Percentiles rank a stretch among this genome's conserved stretches.
These are phyloP conservation scores for Mionectes olivaceus DNA, from an alignment of 2,797 vertebrate species.

Conservation along the genomic window DNA sequence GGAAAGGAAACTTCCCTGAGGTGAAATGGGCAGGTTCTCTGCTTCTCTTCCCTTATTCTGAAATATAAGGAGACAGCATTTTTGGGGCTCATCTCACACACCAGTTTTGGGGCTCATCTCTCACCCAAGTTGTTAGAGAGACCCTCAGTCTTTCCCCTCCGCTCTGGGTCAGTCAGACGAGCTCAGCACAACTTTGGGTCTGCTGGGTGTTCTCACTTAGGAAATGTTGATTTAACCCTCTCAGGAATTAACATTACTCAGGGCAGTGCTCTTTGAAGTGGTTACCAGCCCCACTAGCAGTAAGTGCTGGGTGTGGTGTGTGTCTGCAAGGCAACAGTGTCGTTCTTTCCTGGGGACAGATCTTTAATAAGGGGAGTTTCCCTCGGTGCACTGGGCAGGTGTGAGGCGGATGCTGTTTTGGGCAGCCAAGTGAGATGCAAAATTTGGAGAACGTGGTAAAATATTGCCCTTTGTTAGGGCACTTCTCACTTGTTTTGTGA, in stretches of 20 bases:
- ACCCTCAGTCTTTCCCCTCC: not conserved
- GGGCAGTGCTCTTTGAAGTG: conserved; percentile 61
- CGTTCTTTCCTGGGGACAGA: conserved; percentile 43
- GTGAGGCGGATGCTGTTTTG: conserved; percentile 19
- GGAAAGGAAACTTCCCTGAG: not conserved
- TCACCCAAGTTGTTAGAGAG: not conserved
- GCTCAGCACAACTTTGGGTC: not conserved
- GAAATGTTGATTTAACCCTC: conserved; percentile 51
- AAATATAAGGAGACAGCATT: not conserved
- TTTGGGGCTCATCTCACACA: not conserved
- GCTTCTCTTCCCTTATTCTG: not conserved
- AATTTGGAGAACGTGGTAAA: not conserved
- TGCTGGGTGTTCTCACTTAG: not conserved
- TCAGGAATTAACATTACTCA: conserved; percentile 26
- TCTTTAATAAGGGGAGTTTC: conserved; percentile 45
- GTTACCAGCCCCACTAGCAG: conserved; percentile 29
- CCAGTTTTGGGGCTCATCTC: not conserved
- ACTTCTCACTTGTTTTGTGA: not conserved
- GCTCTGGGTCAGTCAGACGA: not conserved
- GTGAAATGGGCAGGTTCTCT: not conserved
- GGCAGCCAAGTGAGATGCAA: not conserved
- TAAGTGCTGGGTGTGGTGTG: conserved; percentile 37
- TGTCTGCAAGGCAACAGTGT: conserved; percentile 16
- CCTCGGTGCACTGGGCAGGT: conserved; percentile 10
- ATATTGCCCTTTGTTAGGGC: not conserved